phyloP scores from a whole-genome alignment of 1,140 invertebrate species.

The Drosophila punjabiensis region DNA sequence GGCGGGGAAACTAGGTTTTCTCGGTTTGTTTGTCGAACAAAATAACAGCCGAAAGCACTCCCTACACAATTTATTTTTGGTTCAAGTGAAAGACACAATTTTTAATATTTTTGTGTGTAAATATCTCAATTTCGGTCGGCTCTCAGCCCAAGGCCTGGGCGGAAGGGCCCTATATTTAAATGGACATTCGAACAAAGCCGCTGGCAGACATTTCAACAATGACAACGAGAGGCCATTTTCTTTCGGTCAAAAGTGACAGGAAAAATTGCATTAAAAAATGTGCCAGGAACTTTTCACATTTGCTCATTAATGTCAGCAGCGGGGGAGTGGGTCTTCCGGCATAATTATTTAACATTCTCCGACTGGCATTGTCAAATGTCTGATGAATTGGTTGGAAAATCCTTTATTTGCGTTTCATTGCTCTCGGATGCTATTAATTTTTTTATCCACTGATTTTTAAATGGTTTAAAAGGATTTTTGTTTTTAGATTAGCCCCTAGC shows the following conservation, averaged over 20 bases:
- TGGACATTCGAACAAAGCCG: constrained; percentile 16
- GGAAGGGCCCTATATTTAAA: neutral
- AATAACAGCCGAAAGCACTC: constrained; percentile 3
- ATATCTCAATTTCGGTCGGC: neutral
- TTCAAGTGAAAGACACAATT: neutral
- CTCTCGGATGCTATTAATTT: constrained; percentile 48
- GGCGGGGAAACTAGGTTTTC: constrained; percentile 11
- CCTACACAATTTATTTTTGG: neutral
- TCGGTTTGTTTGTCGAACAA: neutral
- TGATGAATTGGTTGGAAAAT: constrained; percentile 36
- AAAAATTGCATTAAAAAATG: constrained; percentile 11
- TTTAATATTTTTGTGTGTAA: constrained; percentile 24
- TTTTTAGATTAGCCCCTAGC: constrained; percentile 29
- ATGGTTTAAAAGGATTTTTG: constrained; percentile 7
- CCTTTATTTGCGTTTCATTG: neutral
- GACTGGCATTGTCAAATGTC: constrained; percentile 23
- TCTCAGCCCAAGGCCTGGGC: neutral
- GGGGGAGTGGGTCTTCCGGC: neutral
- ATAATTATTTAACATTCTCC: constrained; percentile 3
- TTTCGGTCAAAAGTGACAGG: constrained; percentile 52
- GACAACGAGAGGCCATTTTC: constrained; percentile 22
- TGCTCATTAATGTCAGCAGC: constrained; percentile 68
- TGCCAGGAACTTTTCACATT: constrained; percentile 47
- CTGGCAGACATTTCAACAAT: constrained; percentile 24
- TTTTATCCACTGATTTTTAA: constrained; percentile 24